Evolutionary conservation across 2,113 vertebrate genomes (phyloP).

Genomic region (Australoheros scitulus): DNA sequence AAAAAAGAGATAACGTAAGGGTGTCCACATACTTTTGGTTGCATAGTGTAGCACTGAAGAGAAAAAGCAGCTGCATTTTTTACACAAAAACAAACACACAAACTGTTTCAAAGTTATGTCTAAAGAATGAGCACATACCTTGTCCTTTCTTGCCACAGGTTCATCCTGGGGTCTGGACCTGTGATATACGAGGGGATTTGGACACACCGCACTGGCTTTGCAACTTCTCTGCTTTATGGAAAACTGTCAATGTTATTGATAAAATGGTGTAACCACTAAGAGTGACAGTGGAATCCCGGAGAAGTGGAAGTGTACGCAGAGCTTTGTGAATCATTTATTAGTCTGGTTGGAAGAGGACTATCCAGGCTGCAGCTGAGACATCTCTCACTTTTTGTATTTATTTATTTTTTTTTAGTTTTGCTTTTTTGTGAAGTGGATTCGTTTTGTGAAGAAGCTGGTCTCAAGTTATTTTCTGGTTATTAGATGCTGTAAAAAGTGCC

Average conservation of each 20-base stretch:
- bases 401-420: background rate
- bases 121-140: too few relatives aligned
- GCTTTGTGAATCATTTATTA: conserved; percentile 6
- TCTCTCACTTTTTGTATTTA: background rate
- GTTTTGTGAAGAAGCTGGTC: conserved; percentile 36
- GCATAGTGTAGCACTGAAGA: too few relatives aligned
- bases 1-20: background rate
- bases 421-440: conserved; percentile 37
- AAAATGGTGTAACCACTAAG: background rate
- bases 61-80: too few relatives aligned
- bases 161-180: background rate
- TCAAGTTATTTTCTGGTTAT: conserved; percentile 23
- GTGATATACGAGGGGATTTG: background rate
- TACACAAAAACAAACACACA: background rate
- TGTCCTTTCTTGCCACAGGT: background rate
- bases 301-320: background rate
- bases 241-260: background rate
- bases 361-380: background rate
- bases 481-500: conserved; percentile 9
- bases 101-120: background rate
- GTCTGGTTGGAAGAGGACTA: background rate
- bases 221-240: background rate
- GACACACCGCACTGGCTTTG: background rate
- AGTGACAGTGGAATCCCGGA: background rate
- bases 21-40: too few relatives aligned